Evolutionary conservation across 1,140 invertebrate species (phyloP), one percentile per base, ranked within the genome.

Genomic region (Chionoecetes opilio): DNA sequence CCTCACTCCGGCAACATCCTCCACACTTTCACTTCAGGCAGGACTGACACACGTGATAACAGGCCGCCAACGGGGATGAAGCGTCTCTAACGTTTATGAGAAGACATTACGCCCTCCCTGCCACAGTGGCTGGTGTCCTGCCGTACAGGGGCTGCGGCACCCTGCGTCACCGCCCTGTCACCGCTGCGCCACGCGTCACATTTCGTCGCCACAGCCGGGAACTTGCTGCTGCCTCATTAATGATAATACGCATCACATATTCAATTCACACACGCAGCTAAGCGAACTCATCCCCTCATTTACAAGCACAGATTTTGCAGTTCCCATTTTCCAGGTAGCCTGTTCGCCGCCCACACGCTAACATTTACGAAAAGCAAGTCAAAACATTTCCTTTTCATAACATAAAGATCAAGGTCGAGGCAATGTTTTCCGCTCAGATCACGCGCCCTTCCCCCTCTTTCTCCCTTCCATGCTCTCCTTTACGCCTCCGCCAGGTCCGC

Each of bases 231-330:
- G 63, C 63, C 63, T 75, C 63, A 75, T 75, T 75, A 75, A 75
- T 75, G 63, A 75, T 75, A 75, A 75, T 75, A 75, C 63, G 63
- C 63, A 75, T 75, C 63, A 75, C 63, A 75, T 75, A 75, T 75
- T 75, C 63, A 75, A 75, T 75, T 75, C 63, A 75, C 63, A 75
- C 63, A 75, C 63, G 63, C 63, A 0, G 63, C 63, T 75, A 75
- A 75, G 63, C 63, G 63, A 75, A 75, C 63, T 75, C 63, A 75
- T 75, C 63, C 63, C 26, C 63, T 75, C 63, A 75, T 75, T 75
- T 75, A 75, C 63, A 75, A 75, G 63, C 63, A n/a, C 63, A 75
- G 63, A n/a, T 75, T 75, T 75, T n/a, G 63, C 63, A 75, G 26
- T 75, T 75, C 63, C 3, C 63, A 75, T 75, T 75, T 75, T 75